phyloP scores from a whole-genome alignment of 2,888 invertebrate genomes.

The Agrotis puta region DNA sequence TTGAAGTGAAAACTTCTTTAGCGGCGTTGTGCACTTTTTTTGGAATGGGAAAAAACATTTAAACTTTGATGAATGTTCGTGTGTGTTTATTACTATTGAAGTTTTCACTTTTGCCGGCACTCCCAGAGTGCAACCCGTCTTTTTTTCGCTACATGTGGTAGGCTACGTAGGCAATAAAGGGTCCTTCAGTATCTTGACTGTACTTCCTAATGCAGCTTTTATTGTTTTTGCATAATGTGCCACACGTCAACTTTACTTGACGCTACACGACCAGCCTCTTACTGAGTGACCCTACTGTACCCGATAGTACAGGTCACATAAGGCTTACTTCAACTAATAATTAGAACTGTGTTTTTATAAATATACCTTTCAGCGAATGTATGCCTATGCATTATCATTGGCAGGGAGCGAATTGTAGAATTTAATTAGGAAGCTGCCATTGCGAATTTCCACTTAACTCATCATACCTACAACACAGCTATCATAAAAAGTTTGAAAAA shows the following conservation, averaged over 20 bases:
- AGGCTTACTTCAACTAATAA: slow-evolving; percentile 4
- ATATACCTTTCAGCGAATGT: background rate
- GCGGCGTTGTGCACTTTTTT: too few relatives aligned
- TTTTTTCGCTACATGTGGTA: background rate
- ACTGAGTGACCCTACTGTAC: slow-evolving; percentile 2
- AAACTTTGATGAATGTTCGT: too few relatives aligned
- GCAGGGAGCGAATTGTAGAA: slow-evolving; percentile 21
- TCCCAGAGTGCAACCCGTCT: too few relatives aligned
- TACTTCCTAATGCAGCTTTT: slow-evolving; percentile 28
- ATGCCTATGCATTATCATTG: slow-evolving; percentile 14
- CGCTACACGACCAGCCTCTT: slow-evolving; percentile 8
- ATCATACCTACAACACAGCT: background rate
- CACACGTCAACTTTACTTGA: slow-evolving; percentile 27
- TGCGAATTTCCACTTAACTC: background rate
- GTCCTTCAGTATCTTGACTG: background rate
- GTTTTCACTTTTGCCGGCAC: too few relatives aligned
- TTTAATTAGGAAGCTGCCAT: too few relatives aligned
- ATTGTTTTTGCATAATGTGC: slow-evolving; percentile 42
- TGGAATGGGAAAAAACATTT: too few relatives aligned
- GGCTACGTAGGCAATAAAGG: background rate
- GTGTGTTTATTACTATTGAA: too few relatives aligned
- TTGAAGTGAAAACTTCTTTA: too few relatives aligned
- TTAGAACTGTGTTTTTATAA: slow-evolving; percentile 12
- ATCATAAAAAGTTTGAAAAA: background rate
- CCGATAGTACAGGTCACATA: background rate